phyloP scores from a whole-genome alignment of 1,140 invertebrate species.

The Pseudobourletiella spinata region DNA sequence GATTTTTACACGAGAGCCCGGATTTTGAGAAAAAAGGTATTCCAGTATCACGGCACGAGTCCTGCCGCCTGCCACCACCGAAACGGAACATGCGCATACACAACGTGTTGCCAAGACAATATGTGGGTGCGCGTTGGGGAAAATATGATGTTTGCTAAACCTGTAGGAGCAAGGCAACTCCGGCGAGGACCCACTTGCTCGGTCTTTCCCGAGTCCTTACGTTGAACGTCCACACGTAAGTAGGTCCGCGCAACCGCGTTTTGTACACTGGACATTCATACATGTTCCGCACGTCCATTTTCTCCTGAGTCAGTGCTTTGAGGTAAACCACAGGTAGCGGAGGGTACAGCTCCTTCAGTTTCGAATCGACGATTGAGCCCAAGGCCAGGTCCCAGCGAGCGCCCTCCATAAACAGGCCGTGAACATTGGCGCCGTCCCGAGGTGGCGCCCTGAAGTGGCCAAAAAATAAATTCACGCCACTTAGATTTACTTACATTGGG shows the following conservation, averaged over 20 bases:
- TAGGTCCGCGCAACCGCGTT: conserved; percentile 76
- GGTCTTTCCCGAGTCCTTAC: conserved; percentile 88
- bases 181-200: conserved; percentile 86
- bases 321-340: conserved; percentile 92
- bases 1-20: too few relatives aligned
- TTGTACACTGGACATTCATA: conserved; percentile 95
- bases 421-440: conserved; percentile 85
- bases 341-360: conserved; percentile 85
- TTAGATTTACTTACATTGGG: too few relatives aligned
- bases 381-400: conserved; percentile 81
- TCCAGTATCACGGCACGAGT: too few relatives aligned
- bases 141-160: too few relatives aligned
- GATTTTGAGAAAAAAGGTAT: too few relatives aligned
- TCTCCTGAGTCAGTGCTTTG: conserved; percentile 85
- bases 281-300: conserved; percentile 81
- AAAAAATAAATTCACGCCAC: too few relatives aligned
- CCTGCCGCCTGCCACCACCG: too few relatives aligned
- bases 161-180: conserved; percentile 80
- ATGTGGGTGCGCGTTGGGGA: too few relatives aligned
- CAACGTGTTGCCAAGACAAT: too few relatives aligned
- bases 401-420: conserved; percentile 90
- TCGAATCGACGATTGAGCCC: conserved; percentile 80
- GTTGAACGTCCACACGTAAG: conserved; percentile 94
- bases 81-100: too few relatives aligned
- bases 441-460: too few relatives aligned